Conservation (phyloP, 2,113 vertebrate species). For the Archocentrus centrarchus region DNA sequence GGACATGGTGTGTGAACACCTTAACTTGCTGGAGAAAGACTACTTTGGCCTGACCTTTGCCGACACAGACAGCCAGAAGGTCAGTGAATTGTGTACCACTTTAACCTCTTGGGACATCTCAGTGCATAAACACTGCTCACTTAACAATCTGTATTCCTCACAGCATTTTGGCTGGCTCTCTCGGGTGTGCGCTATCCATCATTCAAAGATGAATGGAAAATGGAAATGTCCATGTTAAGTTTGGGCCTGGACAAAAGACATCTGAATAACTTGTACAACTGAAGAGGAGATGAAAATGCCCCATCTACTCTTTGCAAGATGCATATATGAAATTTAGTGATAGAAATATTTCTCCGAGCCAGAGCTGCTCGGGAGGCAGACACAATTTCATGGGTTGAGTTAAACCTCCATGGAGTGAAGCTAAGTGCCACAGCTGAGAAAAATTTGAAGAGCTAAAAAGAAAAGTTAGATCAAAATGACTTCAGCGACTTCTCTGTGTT, state of each 20-base stretch:
- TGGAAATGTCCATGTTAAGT: conserved; percentile 16
- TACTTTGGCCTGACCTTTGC: conserved; percentile 96
- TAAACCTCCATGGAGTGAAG: conserved; percentile 7
- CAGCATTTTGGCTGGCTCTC: conserved; percentile 6
- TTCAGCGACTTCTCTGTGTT: neutral
- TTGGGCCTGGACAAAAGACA: conserved; percentile 17
- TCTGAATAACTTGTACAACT: conserved; percentile 32
- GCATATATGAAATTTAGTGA: neutral
- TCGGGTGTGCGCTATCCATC: conserved; percentile 42
- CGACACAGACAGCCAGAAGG: conserved; percentile 96
- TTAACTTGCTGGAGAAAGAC: conserved; percentile 98
- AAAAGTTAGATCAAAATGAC: conserved; percentile 20
- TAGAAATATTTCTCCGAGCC: conserved; percentile 24
- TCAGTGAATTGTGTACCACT: conserved; percentile 69
- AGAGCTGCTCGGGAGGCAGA: neutral
- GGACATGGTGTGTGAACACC: conserved; percentile 93
- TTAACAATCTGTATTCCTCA: conserved; percentile 52
- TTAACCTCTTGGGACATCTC: neutral
- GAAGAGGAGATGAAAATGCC: conserved; percentile 12
- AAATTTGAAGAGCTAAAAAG: neutral
- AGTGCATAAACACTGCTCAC: conserved; percentile 15
- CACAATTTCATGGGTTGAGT: conserved; percentile 14
- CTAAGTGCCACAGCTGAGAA: neutral
- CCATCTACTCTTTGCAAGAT: conserved; percentile 21
- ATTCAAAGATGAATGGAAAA: conserved; percentile 47